Evolutionary conservation across 2,888 invertebrate species (phyloP).

Genomic region (Orthosia cruda): DNA sequence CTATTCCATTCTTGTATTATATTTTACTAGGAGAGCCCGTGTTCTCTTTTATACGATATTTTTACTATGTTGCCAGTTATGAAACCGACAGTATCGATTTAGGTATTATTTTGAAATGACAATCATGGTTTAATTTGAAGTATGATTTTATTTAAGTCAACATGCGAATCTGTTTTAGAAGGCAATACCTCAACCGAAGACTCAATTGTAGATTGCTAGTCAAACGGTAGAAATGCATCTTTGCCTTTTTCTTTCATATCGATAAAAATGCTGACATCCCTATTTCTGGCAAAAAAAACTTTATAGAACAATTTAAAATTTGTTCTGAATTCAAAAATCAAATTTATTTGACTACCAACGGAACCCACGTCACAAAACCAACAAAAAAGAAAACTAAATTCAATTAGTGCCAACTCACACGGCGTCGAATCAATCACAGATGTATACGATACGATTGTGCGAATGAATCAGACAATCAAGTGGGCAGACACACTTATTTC

Average conservation of each 20-base stretch:
- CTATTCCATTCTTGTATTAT: no score
- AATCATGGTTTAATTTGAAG: no score
- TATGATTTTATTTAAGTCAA: no score
- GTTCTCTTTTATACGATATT: no score
- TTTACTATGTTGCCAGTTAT: no score
- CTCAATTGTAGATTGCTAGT: no score
- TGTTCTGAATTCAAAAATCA: background rate
- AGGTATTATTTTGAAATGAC: no score
- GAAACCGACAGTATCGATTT: no score
- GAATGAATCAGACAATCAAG: constrained; percentile 51
- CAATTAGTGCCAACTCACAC: constrained; percentile 56
- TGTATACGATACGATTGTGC: constrained; percentile 43
- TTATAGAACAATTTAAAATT: background rate
- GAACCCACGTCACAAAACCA: constrained; percentile 25
- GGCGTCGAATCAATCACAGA: constrained; percentile 57
- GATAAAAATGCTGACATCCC: background rate
- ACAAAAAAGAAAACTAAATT: constrained; percentile 29
- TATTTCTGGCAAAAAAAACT: background rate
- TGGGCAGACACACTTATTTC: constrained; percentile 20
- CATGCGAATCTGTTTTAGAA: no score
- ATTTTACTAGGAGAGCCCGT: no score
- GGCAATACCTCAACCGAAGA: no score
- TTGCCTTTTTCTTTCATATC: background rate
- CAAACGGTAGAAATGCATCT: background rate
- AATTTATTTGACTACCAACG: constrained; percentile 7